phyloP scores from a whole-genome alignment of 2,113 vertebrate species.

The Thamnaconus septentrionalis region DNA sequence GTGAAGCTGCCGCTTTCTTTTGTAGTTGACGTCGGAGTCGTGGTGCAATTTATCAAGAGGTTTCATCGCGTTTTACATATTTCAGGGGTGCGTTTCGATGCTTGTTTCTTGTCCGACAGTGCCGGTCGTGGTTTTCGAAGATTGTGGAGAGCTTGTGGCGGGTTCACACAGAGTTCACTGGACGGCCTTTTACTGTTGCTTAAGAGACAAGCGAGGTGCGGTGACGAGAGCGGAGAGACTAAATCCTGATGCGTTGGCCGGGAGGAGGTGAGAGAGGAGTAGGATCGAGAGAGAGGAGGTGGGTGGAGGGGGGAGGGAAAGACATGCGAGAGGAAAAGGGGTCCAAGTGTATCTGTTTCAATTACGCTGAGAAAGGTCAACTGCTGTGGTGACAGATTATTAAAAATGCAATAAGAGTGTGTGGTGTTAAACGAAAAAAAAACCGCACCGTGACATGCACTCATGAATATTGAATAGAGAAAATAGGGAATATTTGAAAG shows the following conservation, averaged over 20 bases:
- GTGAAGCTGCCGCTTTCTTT: too few species aligned
- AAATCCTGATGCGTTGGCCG: conserved; percentile 35
- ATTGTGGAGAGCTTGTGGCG: neutral
- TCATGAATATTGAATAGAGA: conserved; percentile 20
- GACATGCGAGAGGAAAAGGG: conserved; percentile 18
- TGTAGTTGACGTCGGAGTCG: too few species aligned
- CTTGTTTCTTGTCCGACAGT: too few species aligned
- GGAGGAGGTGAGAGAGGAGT: conserved; percentile 27
- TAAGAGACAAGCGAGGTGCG: conserved; percentile 51
- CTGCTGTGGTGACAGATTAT: conserved; percentile 41
- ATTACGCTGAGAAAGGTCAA: conserved; percentile 51
- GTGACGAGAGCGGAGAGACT: conserved; percentile 24
- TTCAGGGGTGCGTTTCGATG: too few species aligned
- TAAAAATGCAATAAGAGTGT: conserved; percentile 32
- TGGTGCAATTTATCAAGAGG: neutral
- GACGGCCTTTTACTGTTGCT: conserved; percentile 45
- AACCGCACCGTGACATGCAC: conserved; percentile 16
- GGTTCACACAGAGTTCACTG: conserved; percentile 52
- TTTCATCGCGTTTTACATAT: too few species aligned
- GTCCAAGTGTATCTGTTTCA: conserved; percentile 39
- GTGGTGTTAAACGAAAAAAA: conserved; percentile 22
- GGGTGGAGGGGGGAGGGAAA: neutral
- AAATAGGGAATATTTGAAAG: neutral
- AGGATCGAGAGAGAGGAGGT: conserved; percentile 14
- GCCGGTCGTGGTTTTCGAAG: too few species aligned